These are phyloP conservation scores for Penaeus chinensis DNA, from an alignment of 1,140 invertebrate genomes.

Conservation along the genomic window DNA sequence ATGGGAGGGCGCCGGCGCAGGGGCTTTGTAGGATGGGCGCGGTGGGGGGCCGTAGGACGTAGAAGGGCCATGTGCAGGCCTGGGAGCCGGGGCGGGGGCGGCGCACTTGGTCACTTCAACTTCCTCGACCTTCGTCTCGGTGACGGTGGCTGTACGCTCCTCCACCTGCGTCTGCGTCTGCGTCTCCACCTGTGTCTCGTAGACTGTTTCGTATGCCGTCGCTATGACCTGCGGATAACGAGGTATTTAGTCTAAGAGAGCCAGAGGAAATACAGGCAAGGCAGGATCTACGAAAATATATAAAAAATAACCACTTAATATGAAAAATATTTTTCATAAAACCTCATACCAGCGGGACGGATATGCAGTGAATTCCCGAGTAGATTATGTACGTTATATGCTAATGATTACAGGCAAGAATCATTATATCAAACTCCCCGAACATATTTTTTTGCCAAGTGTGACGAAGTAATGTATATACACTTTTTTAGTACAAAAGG, in stretches of 20 bases:
- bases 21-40: slow-evolving; percentile 9
- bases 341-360: too few species aligned
- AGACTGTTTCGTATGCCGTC: slow-evolving; percentile 39
- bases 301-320: too few species aligned
- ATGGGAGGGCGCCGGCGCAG: neutral
- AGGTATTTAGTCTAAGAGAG: neutral
- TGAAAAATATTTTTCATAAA: too few species aligned
- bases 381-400: neutral
- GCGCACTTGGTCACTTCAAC: slow-evolving; percentile 45
- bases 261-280: too few species aligned
- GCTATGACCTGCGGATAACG: slow-evolving; percentile 18
- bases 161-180: slow-evolving; percentile 24
- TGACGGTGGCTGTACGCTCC: slow-evolving; percentile 17
- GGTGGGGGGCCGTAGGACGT: neutral
- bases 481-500: too few species aligned
- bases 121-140: slow-evolving; percentile 16
- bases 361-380: neutral
- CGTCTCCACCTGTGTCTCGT: slow-evolving; percentile 25
- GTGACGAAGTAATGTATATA: too few species aligned
- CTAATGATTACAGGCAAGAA: neutral
- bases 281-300: too few species aligned
- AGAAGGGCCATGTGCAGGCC: neutral
- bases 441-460: neutral
- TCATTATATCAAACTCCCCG: neutral
- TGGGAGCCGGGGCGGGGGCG: neutral